These are phyloP conservation scores for Sylvicola fuscatus DNA, from an alignment of 2,888 invertebrate species.

Conservation along the genomic window DNA sequence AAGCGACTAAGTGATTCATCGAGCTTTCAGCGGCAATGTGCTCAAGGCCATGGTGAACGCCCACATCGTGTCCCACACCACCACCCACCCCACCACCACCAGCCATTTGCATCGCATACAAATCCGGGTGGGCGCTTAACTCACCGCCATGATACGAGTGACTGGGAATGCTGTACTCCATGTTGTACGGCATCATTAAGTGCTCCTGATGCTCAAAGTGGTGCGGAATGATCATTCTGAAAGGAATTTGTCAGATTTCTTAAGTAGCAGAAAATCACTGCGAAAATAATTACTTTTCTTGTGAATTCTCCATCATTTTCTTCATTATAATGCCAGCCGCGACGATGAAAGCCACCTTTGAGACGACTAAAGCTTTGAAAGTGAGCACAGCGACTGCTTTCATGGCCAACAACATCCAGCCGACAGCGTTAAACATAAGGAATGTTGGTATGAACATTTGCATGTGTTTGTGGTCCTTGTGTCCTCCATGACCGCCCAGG, in stretches of 20 bases:
- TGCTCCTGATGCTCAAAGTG: constrained; percentile 17
- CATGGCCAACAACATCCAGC: constrained; percentile 37
- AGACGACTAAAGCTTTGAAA: constrained; percentile 45
- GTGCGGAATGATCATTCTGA: constrained; percentile 21
- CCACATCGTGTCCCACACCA: constrained; percentile 13
- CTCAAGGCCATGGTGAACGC: constrained; percentile 10
- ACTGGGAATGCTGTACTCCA: constrained; percentile 18
- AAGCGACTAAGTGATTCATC: constrained; percentile 18
- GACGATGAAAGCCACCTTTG: constrained; percentile 44
- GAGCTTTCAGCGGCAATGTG: constrained; percentile 11
- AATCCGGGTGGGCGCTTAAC: constrained; percentile 9
- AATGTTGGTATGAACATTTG: constrained; percentile 42
- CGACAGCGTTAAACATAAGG: constrained; percentile 46
- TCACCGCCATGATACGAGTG: constrained; percentile 13
- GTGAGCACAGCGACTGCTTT: constrained; percentile 39
- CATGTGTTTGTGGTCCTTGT: constrained; percentile 37
- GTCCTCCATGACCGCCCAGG: constrained; percentile 13
- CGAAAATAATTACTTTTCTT: constrained; percentile 10
- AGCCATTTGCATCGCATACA: neutral
- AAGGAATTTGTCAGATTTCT: neutral
- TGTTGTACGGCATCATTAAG: constrained; percentile 24
- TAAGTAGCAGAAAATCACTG: too few relatives aligned
- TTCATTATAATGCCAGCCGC: constrained; percentile 38
- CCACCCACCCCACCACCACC: constrained; percentile 9
- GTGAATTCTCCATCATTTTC: constrained; percentile 35